These are phyloP conservation scores for Lagodon rhomboides DNA, from an alignment of 2,797 vertebrate species.

Conservation along the genomic window DNA sequence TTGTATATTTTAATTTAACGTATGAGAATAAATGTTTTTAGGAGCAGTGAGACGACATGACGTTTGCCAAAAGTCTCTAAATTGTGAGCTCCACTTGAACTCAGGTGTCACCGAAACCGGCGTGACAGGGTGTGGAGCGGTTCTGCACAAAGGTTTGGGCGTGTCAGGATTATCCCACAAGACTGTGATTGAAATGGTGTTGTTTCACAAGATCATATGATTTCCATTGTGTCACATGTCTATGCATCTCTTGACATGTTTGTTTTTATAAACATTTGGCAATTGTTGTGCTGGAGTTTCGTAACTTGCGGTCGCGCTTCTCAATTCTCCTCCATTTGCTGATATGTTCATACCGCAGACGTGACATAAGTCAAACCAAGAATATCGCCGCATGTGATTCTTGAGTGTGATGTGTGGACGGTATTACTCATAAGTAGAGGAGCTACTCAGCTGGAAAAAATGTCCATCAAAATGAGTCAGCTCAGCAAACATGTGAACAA, in stretches of 20 bases:
- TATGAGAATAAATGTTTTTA: not conserved
- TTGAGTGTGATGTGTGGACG: not conserved
- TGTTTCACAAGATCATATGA: no score
- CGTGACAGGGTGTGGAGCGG: not conserved
- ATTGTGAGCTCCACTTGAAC: not conserved
- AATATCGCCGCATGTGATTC: not conserved
- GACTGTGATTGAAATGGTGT: not conserved
- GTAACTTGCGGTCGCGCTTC: not conserved
- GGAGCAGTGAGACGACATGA: not conserved
- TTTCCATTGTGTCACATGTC: not conserved
- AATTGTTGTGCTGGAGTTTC: not conserved
- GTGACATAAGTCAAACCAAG: not conserved
- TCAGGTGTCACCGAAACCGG: constrained; percentile 57
- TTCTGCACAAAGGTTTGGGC: not conserved
- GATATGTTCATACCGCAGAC: not conserved
- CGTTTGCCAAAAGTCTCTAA: not conserved
- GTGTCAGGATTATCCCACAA: not conserved
- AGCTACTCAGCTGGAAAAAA: not conserved
- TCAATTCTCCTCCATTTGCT: not conserved
- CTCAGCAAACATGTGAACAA: not conserved
- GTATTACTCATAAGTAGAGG: not conserved
- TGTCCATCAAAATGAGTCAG: not conserved
- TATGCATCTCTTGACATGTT: no score
- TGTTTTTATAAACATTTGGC: not conserved
- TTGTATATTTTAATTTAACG: not conserved